Evolutionary conservation across 1,140 invertebrate species (phyloP).

Genomic region (Drosophila pseudoobscura): DNA sequence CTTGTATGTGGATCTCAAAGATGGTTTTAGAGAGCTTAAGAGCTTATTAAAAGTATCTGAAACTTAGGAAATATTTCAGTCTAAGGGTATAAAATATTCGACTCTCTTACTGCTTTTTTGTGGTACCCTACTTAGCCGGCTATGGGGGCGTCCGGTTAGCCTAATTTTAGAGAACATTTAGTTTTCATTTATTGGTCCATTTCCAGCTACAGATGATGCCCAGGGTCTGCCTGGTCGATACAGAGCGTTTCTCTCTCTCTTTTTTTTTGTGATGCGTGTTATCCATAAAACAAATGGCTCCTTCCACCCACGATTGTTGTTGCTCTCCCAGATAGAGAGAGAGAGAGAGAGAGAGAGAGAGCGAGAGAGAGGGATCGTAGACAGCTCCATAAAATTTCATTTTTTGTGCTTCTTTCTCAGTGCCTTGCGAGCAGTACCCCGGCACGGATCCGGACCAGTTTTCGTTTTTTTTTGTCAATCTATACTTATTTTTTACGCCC

Average conservation of each 20-base stretch:
- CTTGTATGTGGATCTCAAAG: neutral
- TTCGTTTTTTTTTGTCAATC: slow-evolving; percentile 17
- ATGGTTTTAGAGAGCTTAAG: too few species aligned
- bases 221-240: slow-evolving; percentile 23
- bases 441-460: slow-evolving; percentile 24
- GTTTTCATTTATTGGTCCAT: slow-evolving; percentile 60
- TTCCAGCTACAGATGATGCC: slow-evolving; percentile 57
- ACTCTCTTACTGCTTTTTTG: slow-evolving; percentile 1
- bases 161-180: slow-evolving; percentile 53
- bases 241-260: slow-evolving; percentile 7
- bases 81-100: neutral
- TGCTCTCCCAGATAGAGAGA: neutral
- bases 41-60: neutral
- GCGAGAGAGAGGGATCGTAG: too few species aligned
- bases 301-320: slow-evolving; percentile 22
- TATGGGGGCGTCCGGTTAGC: slow-evolving; percentile 33
- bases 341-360: too few species aligned
- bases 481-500: slow-evolving; percentile 26
- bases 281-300: slow-evolving; percentile 48
- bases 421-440: slow-evolving; percentile 49
- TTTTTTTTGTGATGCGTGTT: neutral
- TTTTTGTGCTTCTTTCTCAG: slow-evolving; percentile 38
- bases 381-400: slow-evolving; percentile 20
- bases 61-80: too few species aligned
- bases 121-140: slow-evolving; percentile 42